Percentiles rank a stretch among this genome's conserved stretches.
These are phyloP conservation scores for Mungos mungo DNA, from an alignment of 2,113 vertebrate genomes.

Conservation along the genomic window DNA sequence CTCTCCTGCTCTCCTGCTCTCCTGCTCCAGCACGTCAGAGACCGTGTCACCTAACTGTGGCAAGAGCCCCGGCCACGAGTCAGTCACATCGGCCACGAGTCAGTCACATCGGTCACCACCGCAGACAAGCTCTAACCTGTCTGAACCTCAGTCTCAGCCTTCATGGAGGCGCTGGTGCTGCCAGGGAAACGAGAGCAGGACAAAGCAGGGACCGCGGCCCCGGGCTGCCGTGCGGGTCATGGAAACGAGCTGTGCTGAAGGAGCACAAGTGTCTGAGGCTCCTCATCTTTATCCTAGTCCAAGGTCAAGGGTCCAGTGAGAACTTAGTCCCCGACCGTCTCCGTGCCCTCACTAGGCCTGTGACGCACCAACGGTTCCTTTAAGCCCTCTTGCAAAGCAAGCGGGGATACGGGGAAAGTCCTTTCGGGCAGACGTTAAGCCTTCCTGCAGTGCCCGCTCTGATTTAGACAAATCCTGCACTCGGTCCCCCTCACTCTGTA, in stretches of 20 bases:
- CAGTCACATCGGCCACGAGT: not conserved
- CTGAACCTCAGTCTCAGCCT: slow-evolving; percentile 12
- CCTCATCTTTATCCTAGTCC: not conserved
- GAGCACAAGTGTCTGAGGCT: not conserved
- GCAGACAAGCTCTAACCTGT: not conserved
- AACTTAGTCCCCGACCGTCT: not conserved
- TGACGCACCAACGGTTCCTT: not conserved
- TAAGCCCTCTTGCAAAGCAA: not conserved
- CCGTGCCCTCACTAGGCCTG: not conserved
- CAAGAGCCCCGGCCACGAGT: too few species aligned
- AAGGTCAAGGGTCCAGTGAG: slow-evolving; percentile 3
- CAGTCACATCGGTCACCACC: not conserved
- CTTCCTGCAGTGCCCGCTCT: not conserved
- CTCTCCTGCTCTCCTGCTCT: not conserved
- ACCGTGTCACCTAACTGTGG: not conserved
- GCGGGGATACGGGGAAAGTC: not conserved
- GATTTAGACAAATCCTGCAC: not conserved
- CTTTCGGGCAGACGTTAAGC: not conserved
- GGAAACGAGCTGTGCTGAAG: not conserved
- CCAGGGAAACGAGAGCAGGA: not conserved
- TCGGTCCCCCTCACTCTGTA: not conserved
- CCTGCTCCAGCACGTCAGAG: not conserved
- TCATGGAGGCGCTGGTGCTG: not conserved
- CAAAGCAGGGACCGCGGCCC: not conserved
- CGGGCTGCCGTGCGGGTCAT: not conserved